phyloP scores from a whole-genome alignment of 2,888 invertebrate species.

The Aelia acuminata region DNA sequence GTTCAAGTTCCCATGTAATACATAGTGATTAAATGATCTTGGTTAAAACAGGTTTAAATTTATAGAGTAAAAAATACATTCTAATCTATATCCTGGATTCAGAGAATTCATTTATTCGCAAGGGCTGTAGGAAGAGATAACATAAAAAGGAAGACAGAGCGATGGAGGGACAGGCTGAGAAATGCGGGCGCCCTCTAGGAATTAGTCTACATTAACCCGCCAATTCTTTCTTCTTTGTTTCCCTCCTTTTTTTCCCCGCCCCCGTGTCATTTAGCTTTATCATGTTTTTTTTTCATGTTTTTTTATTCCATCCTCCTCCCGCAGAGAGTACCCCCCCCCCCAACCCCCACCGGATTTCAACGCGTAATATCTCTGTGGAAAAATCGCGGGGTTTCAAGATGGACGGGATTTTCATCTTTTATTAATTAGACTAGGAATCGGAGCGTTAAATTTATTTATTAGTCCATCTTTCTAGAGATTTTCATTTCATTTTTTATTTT shows the following conservation, averaged over 20 bases:
- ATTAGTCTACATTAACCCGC: slow-evolving; percentile 57
- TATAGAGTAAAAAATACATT: not conserved
- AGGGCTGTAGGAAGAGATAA: not conserved
- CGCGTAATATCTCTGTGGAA: slow-evolving; percentile 2
- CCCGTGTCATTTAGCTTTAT: slow-evolving; percentile 45
- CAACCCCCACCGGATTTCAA: slow-evolving; percentile 4
- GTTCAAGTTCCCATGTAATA: too few species aligned
- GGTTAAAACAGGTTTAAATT: too few species aligned
- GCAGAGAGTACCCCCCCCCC: not conserved
- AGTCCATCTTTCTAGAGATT: slow-evolving; percentile 20
- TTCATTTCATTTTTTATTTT: slow-evolving; percentile 24
- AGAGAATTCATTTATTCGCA: not conserved
- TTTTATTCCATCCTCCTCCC: too few species aligned
- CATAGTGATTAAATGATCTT: too few species aligned
- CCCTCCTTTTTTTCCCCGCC: slow-evolving; percentile 21
- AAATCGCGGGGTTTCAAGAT: not conserved
- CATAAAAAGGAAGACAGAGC: not conserved
- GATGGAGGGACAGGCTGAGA: slow-evolving; percentile 11
- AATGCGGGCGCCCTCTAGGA: slow-evolving; percentile 49
- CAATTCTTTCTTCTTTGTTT: slow-evolving; percentile 42
- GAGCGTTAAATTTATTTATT: slow-evolving; percentile 43
- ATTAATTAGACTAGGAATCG: slow-evolving; percentile 13
- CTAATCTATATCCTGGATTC: not conserved
- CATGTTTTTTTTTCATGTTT: slow-evolving; percentile 14
- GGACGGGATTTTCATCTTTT: slow-evolving; percentile 26